These are phyloP conservation scores for Laupala kohalensis DNA, from an alignment of 1,140 invertebrate species.

Conservation along the genomic window DNA sequence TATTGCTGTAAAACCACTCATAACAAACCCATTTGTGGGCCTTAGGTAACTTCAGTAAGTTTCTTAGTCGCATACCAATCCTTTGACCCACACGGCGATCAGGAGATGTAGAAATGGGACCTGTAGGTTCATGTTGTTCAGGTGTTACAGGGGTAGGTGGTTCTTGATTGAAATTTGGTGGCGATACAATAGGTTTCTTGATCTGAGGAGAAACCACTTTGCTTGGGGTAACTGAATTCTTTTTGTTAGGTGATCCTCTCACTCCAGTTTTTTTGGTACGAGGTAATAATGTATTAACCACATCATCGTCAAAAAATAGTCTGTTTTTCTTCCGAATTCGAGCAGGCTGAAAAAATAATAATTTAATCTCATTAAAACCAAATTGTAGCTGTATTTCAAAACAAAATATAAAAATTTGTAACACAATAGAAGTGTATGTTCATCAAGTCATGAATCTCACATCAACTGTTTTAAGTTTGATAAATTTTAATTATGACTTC, in stretches of 20 bases:
- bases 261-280: slow-evolving; percentile 23
- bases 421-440: too few relatives aligned
- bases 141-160: not conserved
- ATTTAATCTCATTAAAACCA: not conserved
- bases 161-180: not conserved
- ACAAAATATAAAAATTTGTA: not conserved
- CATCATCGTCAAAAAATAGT: slow-evolving; percentile 82
- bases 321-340: slow-evolving; percentile 81
- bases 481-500: too few relatives aligned
- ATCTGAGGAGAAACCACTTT: not conserved
- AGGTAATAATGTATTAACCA: slow-evolving; percentile 64
- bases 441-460: too few relatives aligned
- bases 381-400: not conserved
- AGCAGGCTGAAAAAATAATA: slow-evolving; percentile 42
- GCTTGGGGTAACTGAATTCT: slow-evolving; percentile 32
- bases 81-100: slow-evolving; percentile 71
- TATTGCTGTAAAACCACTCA: slow-evolving; percentile 98
- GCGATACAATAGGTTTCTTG: not conserved
- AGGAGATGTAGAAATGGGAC: slow-evolving; percentile 37
- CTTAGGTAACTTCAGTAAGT: slow-evolving; percentile 95
- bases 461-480: too few relatives aligned
- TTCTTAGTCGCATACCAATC: slow-evolving; percentile 79
- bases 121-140: slow-evolving; percentile 21
- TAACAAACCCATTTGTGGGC: slow-evolving; percentile 98
- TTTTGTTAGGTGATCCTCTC: slow-evolving; percentile 32